These are phyloP conservation scores for Phymorhynchus buccinoides DNA, from an alignment of 1,140 invertebrate genomes.

Conservation along the genomic window DNA sequence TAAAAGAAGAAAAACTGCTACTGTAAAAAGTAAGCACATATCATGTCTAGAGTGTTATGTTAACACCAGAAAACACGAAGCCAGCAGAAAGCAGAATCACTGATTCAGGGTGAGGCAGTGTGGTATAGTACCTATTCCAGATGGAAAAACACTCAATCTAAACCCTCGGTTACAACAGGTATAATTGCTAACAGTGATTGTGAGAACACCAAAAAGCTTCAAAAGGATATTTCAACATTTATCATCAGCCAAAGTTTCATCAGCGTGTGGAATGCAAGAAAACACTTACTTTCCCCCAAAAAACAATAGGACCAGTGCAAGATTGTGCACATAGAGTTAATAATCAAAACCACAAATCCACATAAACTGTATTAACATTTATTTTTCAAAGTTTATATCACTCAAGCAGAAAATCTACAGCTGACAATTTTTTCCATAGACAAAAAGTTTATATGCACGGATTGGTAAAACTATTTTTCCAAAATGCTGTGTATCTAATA, in stretches of 20 bases:
- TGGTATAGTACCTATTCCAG: constrained; percentile 19
- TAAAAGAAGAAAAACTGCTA: background rate
- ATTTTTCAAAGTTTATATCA: too few species aligned
- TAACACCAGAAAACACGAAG: background rate
- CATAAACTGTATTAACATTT: background rate
- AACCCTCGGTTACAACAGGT: background rate
- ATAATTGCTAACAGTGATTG: background rate
- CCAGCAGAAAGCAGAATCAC: background rate
- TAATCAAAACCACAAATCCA: background rate
- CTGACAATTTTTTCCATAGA: too few species aligned
- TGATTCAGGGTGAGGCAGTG: constrained; percentile 12
- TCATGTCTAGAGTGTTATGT: background rate
- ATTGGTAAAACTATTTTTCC: too few species aligned
- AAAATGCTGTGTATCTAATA: too few species aligned
- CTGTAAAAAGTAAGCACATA: background rate
- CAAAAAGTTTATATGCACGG: too few species aligned
- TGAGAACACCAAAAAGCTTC: background rate
- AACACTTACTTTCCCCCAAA: background rate
- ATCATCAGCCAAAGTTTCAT: background rate
- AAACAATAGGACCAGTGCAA: background rate
- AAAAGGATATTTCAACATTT: background rate
- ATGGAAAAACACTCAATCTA: background rate
- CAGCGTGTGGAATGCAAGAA: background rate
- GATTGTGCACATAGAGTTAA: too few species aligned
- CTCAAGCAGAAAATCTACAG: too few species aligned